A percentile compares a stretch with the other conserved stretches of the same genome.
Evolutionary conservation across 1,140 invertebrate species (phyloP).

Genomic region (Papilio dardanus): DNA sequence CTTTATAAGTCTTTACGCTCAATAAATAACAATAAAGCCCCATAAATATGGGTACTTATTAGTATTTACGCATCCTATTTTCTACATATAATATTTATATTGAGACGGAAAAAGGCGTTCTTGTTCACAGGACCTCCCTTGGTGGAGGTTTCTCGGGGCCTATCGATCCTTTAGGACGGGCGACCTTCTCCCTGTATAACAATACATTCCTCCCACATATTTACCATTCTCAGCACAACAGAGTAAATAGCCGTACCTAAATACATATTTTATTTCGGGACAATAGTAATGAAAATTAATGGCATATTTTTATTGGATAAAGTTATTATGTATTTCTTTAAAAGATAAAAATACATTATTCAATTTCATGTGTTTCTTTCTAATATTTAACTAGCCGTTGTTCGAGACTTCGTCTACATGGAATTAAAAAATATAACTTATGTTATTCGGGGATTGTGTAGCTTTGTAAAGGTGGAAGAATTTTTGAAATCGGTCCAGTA

Average conservation of each 20-base stretch:
- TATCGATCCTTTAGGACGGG: conserved; percentile 17
- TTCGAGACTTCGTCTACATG: too few relatives aligned
- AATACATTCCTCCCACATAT: conserved; percentile 6
- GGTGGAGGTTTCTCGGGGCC: not conserved
- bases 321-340: not conserved
- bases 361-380: too few relatives aligned
- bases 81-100: not conserved
- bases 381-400: too few relatives aligned
- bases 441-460: too few relatives aligned
- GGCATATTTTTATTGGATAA: not conserved
- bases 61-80: too few relatives aligned
- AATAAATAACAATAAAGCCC: too few relatives aligned
- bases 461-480: too few relatives aligned
- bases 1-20: too few relatives aligned
- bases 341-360: too few relatives aligned
- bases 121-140: not conserved
- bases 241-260: not conserved
- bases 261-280: conserved; percentile 19
- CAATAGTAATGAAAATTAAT: conserved; percentile 2
- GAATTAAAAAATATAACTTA: too few relatives aligned
- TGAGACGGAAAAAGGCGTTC: not conserved
- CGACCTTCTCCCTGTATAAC: conserved; percentile 15
- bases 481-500: too few relatives aligned
- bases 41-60: too few relatives aligned
- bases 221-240: conserved; percentile 13